phyloP scores from a whole-genome alignment of 2,888 invertebrate genomes.

The Oxyteleia sp. region DNA sequence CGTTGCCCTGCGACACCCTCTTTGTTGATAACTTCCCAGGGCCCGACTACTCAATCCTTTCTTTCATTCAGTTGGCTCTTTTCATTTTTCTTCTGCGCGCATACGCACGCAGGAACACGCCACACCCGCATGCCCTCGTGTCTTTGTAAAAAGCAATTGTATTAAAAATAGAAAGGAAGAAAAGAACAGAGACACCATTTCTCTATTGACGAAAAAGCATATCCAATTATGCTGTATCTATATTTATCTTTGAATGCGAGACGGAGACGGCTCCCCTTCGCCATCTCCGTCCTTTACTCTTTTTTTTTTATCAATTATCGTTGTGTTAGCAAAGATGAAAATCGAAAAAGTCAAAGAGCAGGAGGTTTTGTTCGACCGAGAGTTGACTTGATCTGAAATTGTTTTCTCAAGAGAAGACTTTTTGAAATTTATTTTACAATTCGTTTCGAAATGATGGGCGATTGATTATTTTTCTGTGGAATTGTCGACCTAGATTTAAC shows the following conservation, averaged over 20 bases:
- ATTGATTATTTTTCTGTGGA: no score
- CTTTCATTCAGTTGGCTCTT: conserved; percentile 84
- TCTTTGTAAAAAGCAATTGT: conserved; percentile 83
- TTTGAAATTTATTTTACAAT: not conserved
- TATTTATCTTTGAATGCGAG: conserved; percentile 45
- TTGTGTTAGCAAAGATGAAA: conserved; percentile 47
- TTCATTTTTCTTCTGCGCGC: conserved; percentile 81
- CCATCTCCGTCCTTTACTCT: conserved; percentile 11
- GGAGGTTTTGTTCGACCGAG: conserved; percentile 20
- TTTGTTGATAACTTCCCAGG: conserved; percentile 85
- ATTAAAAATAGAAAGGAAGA: conserved; percentile 78
- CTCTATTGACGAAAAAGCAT: conserved; percentile 63
- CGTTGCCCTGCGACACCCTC: conserved; percentile 83
- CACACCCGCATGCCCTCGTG: conserved; percentile 71
- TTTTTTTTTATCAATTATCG: conserved; percentile 56
- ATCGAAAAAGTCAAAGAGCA: conserved; percentile 42
- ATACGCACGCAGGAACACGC: conserved; percentile 53
- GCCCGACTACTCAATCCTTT: conserved; percentile 86
- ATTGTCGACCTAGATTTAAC: no score
- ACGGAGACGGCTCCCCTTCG: conserved; percentile 3
- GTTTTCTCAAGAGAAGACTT: not conserved
- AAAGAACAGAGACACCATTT: conserved; percentile 54
- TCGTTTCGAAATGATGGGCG: no score
- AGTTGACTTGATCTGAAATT: not conserved
- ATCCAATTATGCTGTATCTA: conserved; percentile 65